Evolutionary conservation across 2,113 vertebrate species (phyloP), one percentile per base, ranked within the genome.

Genomic region (Hylia prasina): DNA sequence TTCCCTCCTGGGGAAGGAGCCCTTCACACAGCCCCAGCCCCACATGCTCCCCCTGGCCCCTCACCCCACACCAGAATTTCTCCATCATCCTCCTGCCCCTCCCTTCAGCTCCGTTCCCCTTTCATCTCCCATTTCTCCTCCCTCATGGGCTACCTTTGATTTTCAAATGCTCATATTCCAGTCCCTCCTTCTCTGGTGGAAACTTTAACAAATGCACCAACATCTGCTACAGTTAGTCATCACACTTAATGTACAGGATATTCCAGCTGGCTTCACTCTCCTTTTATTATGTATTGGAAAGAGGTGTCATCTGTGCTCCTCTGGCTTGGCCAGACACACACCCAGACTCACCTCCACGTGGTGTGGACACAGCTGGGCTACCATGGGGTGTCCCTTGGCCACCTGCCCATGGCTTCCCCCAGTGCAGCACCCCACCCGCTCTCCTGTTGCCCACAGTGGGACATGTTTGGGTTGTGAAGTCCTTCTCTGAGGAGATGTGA

Each of bases 271-370:
- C 95, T 97, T 86, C 91, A 4, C 95, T 97, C 96, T 93, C 91
- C 82, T 94, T 96, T 96, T 95, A 97, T 96, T 96, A 97, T 96
- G 96, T 97, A 97, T 97, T 96, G 96, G 96, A 97, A 97, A 97
- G 95, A 95, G 89, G 94, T 95, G 95, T 96, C 95, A 89, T 93
- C 93, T 95, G 89, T 3, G 8, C 91, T 96, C 86, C 93, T 94
- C 82, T 70, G 91, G 90, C 89, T 96, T 96, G 96, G 96, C 94
- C 91, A 95, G 95, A 97, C 94, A 75, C 82, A 87, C 20, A 12
- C 80, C 91, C 95, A 96, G 94, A 93, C 95, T 96, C 93, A 96
- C 94, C 95, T 96, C 91, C 82, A 42, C 42, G 3, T 94, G 80
- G 50, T 89, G 89, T 39, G 76, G 92, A 83, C 1, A 60, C 86